These are phyloP conservation scores for Streptopelia turtur DNA, from an alignment of 2,797 vertebrate genomes.

Conservation along the genomic window DNA sequence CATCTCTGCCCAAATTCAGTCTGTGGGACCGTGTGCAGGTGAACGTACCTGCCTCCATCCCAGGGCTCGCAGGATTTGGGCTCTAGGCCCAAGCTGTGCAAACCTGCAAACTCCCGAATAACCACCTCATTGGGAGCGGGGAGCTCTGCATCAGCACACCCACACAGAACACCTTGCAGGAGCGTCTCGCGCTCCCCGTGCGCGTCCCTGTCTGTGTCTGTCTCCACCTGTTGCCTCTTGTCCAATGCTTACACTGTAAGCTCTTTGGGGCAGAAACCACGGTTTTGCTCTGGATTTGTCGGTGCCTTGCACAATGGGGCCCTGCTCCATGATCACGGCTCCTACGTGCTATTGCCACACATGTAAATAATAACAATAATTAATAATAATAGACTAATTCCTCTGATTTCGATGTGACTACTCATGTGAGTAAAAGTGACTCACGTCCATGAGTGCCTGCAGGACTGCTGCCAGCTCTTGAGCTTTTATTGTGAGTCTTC, in stretches of 20 bases:
- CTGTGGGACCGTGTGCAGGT: fast-evolving
- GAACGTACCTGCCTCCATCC: neutral
- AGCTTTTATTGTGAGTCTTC: conserved; percentile 62
- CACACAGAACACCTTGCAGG: conserved; percentile 12
- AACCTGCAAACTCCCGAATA: neutral
- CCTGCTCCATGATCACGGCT: conserved; percentile 2
- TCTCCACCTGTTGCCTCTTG: conserved; percentile 61
- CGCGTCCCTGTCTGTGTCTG: neutral
- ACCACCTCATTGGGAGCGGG: neutral
- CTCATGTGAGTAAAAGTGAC: conserved; percentile 67
- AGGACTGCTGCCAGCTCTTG: conserved; percentile 36
- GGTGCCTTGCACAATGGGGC: conserved; percentile 32
- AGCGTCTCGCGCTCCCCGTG: neutral
- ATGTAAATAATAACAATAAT: conserved; percentile 68
- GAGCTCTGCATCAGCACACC: conserved; percentile 10
- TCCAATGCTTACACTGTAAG: neutral
- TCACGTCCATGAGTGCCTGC: conserved; percentile 15
- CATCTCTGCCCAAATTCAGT: fast-evolving
- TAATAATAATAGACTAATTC: conserved; percentile 65
- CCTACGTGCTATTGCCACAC: conserved; percentile 51
- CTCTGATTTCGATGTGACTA: conserved; percentile 65
- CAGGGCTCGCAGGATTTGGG: neutral
- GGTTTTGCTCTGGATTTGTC: conserved; percentile 20
- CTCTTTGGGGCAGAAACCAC: conserved; percentile 59
- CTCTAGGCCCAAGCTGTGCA: neutral